These are phyloP conservation scores for Busseola fusca DNA, from an alignment of 2,888 invertebrate genomes.

Conservation along the genomic window DNA sequence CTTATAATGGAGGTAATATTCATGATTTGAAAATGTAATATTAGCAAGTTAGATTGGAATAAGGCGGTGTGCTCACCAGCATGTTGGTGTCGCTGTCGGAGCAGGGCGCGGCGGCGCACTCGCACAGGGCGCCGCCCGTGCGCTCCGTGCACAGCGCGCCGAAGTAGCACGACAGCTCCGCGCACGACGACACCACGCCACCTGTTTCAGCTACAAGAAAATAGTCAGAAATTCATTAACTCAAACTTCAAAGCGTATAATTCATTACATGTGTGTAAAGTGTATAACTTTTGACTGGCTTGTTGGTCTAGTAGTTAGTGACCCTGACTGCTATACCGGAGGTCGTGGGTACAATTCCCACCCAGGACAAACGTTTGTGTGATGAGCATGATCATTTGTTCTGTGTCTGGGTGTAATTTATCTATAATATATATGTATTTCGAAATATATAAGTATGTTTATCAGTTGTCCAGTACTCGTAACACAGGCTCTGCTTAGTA, in stretches of 20 bases:
- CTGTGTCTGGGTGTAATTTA: too few relatives aligned
- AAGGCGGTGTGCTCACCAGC: slow-evolving; percentile 75
- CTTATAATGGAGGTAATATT: slow-evolving; percentile 9
- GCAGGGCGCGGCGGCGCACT: slow-evolving; percentile 91
- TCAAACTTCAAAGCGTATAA: background rate
- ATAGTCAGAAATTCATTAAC: background rate
- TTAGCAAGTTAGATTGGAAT: background rate
- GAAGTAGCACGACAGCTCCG: slow-evolving; percentile 94
- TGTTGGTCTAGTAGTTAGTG: too few relatives aligned
- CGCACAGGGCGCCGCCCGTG: slow-evolving; percentile 92
- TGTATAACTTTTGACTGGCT: too few relatives aligned
- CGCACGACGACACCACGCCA: slow-evolving; percentile 91
- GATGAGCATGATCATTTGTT: too few relatives aligned
- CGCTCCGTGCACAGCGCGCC: slow-evolving; percentile 94
- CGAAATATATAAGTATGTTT: too few relatives aligned
- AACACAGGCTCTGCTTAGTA: too few relatives aligned
- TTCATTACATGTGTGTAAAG: background rate
- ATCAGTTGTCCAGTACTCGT: too few relatives aligned
- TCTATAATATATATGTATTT: too few relatives aligned
- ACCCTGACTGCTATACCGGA: too few relatives aligned
- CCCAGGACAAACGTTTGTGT: too few relatives aligned
- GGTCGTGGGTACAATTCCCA: too few relatives aligned
- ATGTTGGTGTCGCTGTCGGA: slow-evolving; percentile 85
- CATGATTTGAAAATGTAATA: slow-evolving; percentile 6
- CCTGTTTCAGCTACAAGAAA: slow-evolving; percentile 89